Percentiles rank a stretch among this genome's conserved stretches.
Evolutionary conservation across 2,888 invertebrate genomes (phyloP).

Genomic region (Exephanes ischioxanthus): DNA sequence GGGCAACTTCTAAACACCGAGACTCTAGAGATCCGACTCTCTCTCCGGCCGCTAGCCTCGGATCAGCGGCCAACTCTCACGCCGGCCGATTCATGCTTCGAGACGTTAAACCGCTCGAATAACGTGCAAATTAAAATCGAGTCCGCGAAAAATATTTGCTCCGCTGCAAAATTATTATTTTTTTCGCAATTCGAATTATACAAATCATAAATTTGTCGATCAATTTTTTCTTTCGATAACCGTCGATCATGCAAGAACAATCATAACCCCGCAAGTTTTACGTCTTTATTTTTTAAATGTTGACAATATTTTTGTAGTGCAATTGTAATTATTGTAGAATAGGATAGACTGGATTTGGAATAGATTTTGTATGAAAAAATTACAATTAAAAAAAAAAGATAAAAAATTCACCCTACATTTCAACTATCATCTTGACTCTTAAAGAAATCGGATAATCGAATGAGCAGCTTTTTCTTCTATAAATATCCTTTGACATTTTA

Average conservation of each 20-base stretch:
- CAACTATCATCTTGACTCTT: neutral
- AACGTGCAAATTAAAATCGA: neutral
- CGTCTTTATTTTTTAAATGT: neutral
- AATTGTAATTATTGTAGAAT: neutral
- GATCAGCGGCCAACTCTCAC: constrained; percentile 30
- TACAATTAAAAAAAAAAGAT: neutral
- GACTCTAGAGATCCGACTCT: constrained; percentile 27
- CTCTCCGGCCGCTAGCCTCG: constrained; percentile 9
- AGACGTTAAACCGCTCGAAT: neutral
- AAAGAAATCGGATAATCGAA: neutral
- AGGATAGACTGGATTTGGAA: neutral
- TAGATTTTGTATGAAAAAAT: neutral
- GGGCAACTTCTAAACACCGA: constrained; percentile 49
- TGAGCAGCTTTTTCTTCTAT: neutral
- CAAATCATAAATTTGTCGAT: neutral
- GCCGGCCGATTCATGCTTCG: neutral
- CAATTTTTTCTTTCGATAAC: neutral
- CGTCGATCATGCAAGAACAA: no score
- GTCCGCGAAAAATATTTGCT: neutral
- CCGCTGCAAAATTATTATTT: neutral
- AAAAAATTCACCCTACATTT: neutral
- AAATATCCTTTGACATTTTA: neutral
- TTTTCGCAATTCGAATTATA: neutral
- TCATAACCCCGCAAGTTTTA: neutral
- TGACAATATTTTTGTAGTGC: neutral